phyloP scores from a whole-genome alignment of 2,113 vertebrate genomes.

The Phyllostomus hastatus region DNA sequence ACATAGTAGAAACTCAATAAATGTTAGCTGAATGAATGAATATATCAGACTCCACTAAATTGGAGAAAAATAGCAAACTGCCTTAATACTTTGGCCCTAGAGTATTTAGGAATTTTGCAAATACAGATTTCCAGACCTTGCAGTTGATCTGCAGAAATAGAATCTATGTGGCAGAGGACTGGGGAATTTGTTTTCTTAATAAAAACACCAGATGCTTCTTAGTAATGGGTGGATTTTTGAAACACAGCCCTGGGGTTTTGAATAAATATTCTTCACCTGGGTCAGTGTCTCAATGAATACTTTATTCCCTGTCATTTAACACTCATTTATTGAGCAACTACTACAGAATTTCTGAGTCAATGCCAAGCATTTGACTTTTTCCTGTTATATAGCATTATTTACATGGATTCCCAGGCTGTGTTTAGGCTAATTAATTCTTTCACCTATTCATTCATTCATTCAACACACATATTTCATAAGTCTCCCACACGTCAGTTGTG shows the following conservation, averaged over 20 bases:
- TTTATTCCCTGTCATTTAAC: background rate
- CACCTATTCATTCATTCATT: background rate
- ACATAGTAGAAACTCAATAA: background rate
- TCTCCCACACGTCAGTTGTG: background rate
- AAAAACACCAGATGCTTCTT: conserved; percentile 15
- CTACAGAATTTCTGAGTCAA: conserved; percentile 10
- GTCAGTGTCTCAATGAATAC: background rate
- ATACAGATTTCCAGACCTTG: background rate
- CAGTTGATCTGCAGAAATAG: background rate
- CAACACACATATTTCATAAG: background rate
- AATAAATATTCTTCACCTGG: background rate
- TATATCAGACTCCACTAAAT: background rate
- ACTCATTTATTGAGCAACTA: conserved; percentile 43
- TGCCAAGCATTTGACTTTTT: background rate
- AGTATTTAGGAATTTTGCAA: conserved; percentile 5
- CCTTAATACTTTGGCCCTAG: background rate
- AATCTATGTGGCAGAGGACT: background rate
- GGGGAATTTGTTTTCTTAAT: conserved; percentile 17
- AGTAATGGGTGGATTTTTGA: conserved; percentile 6
- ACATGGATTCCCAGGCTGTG: background rate
- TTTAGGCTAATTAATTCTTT: background rate
- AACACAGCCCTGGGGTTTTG: background rate
- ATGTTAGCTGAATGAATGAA: background rate
- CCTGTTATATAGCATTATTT: background rate
- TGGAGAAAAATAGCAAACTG: conserved; percentile 3